phyloP scores from a whole-genome alignment of 2,797 vertebrate species.

The Momotus momota region DNA sequence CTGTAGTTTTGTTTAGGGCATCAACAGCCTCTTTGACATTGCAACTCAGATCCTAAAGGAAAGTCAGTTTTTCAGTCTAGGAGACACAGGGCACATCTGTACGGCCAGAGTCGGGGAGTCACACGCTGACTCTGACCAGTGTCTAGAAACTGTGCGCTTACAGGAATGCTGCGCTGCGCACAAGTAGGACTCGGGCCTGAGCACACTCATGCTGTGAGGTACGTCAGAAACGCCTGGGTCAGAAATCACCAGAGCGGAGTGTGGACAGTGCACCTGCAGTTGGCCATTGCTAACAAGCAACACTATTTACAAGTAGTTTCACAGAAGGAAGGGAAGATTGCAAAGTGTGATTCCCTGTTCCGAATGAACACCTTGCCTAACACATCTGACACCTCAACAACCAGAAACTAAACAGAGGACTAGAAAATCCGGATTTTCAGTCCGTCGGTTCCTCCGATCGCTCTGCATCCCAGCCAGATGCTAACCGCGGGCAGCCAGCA shows the following conservation, averaged over 20 bases:
- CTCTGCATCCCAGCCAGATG: background rate
- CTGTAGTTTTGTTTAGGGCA: background rate
- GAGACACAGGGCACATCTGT: background rate
- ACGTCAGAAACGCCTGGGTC: background rate
- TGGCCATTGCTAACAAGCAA: rapidly evolving
- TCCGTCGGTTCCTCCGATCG: background rate
- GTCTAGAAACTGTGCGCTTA: rapidly evolving
- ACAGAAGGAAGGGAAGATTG: no score
- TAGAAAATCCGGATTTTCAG: rapidly evolving
- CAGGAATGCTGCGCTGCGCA: rapidly evolving
- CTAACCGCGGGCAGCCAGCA: background rate
- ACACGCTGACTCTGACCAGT: rapidly evolving
- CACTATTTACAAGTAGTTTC: background rate
- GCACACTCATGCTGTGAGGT: rapidly evolving
- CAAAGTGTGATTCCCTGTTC: rapidly evolving
- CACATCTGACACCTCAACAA: rapidly evolving
- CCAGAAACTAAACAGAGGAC: background rate
- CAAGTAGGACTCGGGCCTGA: background rate
- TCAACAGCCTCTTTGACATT: background rate
- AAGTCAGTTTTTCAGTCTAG: rapidly evolving
- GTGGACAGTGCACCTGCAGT: background rate
- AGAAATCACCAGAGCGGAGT: rapidly evolving
- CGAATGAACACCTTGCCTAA: rapidly evolving
- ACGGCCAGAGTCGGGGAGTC: rapidly evolving
- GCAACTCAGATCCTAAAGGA: background rate